Evolutionary conservation across 2,888 invertebrate genomes (phyloP).

Genomic region (Cataglyphis rosenhaueri): DNA sequence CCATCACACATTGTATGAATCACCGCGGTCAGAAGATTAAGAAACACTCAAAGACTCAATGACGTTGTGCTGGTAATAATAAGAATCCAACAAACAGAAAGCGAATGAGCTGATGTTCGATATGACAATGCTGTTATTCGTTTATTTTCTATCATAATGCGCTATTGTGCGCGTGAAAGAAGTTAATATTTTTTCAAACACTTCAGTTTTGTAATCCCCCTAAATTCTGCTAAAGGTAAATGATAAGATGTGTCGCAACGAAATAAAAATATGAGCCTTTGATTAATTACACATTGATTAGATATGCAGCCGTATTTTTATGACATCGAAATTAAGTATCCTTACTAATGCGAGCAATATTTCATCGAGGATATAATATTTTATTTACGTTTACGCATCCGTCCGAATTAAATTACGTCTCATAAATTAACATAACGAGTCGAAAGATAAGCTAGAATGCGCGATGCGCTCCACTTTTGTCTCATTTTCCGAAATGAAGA

Average conservation of each 20-base stretch:
- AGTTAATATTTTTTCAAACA: background rate
- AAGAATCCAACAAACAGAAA: slow-evolving; percentile 24
- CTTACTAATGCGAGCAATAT: background rate
- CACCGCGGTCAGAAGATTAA: slow-evolving; percentile 59
- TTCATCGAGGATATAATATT: slow-evolving; percentile 15
- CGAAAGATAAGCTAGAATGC: slow-evolving; percentile 24
- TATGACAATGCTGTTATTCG: background rate
- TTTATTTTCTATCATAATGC: background rate
- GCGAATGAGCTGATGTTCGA: background rate
- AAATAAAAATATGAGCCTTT: background rate
- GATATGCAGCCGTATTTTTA: background rate
- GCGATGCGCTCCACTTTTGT: slow-evolving; percentile 8
- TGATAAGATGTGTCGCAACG: background rate
- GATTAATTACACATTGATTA: slow-evolving; percentile 27
- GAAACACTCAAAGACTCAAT: slow-evolving; percentile 32
- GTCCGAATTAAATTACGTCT: slow-evolving; percentile 12
- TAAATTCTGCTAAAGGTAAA: slow-evolving; percentile 1
- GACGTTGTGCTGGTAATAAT: slow-evolving; percentile 39
- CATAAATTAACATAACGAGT: slow-evolving; percentile 28
- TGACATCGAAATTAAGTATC: background rate
- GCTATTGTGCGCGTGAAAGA: background rate
- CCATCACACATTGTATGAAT: slow-evolving; percentile 71
- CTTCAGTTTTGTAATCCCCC: background rate
- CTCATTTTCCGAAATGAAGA: slow-evolving; percentile 28
- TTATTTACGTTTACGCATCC: background rate